Evolutionary conservation across 2,797 vertebrate genomes (phyloP), one percentile per base, ranked within the genome.

Genomic region (Pangasius mekongensis): DNA sequence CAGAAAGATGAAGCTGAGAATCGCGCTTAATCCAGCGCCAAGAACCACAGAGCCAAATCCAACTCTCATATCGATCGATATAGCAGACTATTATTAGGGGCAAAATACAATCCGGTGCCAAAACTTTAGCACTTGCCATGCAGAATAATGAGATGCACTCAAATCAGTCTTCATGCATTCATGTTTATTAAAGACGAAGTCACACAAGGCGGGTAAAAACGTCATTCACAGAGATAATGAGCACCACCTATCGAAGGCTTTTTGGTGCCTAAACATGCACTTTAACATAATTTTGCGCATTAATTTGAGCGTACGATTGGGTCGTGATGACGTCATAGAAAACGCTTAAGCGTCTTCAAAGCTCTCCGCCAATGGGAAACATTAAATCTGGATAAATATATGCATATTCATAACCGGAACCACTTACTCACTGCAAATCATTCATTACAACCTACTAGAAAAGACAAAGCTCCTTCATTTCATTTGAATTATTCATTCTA

Each of bases 1-100:
- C 92, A 96, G 90, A 82, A 95, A 94, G 0, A 86, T 93, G 84
- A 97, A 97, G 92, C 97, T 97, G 69, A 96, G 88, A 6, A 95
- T n/a, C 0, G 96, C 96, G 60, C 92, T 92, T 84, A 96, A 67
- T 9, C 95, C 96, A 2, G 96, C 95, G 4, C 92, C 14, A 83
- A 96, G 83, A 56, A 95, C 96, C 87, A 95, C 86, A 16, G 67
- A 87, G 60, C 93, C 94, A 58, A 94, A 95, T 7, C 89, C 87
- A 0, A 92, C 64, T 89, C 91, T 93, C 94, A 95, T 94, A 73
- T 80, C 91, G 87, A 3, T 2, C 87, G 27, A 5, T 18, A 30
- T 8, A 5, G 33, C n/a, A 60, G 33, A 85, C 9, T 39, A 20
- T 20, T 58, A 60, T 22, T n/a, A 18, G 2, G 16, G 18, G 33